These are phyloP conservation scores for Herminia tarsipennalis DNA, from an alignment of 2,888 invertebrate species.

Conservation along the genomic window DNA sequence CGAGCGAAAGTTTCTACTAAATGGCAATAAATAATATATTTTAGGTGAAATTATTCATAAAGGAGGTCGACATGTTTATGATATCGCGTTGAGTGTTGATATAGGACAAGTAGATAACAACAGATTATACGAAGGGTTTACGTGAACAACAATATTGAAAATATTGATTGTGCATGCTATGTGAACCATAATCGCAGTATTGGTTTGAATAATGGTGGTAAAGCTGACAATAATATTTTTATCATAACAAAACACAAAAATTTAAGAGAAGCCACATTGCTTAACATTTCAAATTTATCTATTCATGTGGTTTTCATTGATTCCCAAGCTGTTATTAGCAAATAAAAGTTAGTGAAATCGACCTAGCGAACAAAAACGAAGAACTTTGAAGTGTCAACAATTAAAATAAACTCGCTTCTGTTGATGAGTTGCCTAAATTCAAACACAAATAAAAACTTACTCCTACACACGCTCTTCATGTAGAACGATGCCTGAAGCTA, in stretches of 20 bases:
- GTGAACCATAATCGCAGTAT: not conserved
- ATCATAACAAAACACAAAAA: not conserved
- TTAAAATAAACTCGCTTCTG: not conserved
- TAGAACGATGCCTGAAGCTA: slow-evolving; percentile 2
- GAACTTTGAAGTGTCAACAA: too few species aligned
- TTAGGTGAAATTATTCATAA: slow-evolving; percentile 44
- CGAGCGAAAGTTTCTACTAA: slow-evolving; percentile 29
- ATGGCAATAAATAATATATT: slow-evolving; percentile 25
- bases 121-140: slow-evolving; percentile 19
- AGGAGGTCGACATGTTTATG: slow-evolving; percentile 44
- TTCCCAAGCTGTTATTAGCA: too few species aligned
- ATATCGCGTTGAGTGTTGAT: slow-evolving; percentile 39
- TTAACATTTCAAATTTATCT: too few species aligned
- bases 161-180: slow-evolving; percentile 3
- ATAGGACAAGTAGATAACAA: slow-evolving; percentile 30
- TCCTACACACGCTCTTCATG: slow-evolving; percentile 1
- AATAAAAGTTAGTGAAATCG: too few species aligned
- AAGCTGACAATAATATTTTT: not conserved
- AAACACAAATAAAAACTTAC: not conserved
- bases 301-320: too few species aligned
- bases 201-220: too few species aligned
- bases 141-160: slow-evolving; percentile 1
- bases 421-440: not conserved
- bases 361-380: too few species aligned
- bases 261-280: too few species aligned